Evolutionary conservation across 1,140 invertebrate species (phyloP).

Genomic region (Brachionus rotundiformis): DNA sequence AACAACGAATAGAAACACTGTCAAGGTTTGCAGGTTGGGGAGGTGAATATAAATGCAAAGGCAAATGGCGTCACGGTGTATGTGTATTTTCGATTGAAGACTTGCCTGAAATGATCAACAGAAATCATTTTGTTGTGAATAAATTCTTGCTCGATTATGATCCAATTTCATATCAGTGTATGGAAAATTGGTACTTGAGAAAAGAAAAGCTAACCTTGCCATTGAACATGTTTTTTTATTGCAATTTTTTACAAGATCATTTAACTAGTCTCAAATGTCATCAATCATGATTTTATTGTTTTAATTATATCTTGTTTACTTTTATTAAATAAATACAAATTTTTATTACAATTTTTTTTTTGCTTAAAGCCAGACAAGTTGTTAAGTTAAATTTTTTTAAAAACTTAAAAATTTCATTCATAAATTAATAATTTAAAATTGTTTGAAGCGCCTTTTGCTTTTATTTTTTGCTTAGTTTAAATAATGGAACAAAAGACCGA

Average conservation of each 20-base stretch:
- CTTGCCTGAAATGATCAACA: constrained; percentile 54
- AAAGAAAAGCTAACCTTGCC: not conserved
- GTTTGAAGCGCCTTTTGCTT: not conserved
- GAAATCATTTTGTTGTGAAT: constrained; percentile 59
- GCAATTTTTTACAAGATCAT: not conserved
- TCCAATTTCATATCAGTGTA: constrained; percentile 56
- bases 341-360: no score
- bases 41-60: constrained; percentile 10
- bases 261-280: not conserved
- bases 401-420: no score
- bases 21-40: constrained; percentile 15
- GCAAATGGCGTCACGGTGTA: constrained; percentile 53
- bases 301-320: no score
- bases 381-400: no score
- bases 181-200: constrained; percentile 56
- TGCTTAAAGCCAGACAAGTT: no score
- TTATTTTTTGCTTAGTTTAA: not conserved
- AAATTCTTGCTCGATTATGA: constrained; percentile 59
- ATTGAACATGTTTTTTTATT: constrained; percentile 28
- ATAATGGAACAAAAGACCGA: not conserved
- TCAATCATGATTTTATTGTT: not conserved
- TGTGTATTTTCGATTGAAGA: constrained; percentile 58
- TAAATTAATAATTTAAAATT: no score
- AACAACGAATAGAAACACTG: not conserved
- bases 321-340: no score